A percentile compares a stretch with the other conserved stretches of the same genome.
Conservation (phyloP, 2,888 invertebrate genomes). For the Trichopria drosophilae region DNA sequence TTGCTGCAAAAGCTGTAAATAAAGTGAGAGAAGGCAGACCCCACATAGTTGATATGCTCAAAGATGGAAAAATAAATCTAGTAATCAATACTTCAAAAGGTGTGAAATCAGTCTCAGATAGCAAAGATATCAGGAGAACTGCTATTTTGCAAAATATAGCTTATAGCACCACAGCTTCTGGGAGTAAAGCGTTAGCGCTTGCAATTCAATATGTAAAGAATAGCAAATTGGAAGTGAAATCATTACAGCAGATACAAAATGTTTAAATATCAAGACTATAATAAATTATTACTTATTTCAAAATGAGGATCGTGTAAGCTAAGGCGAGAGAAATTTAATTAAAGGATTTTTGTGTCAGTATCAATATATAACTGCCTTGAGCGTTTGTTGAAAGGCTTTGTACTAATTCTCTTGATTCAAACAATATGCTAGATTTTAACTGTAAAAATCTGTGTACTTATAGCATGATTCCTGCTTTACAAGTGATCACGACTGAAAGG, state of each 20-base stretch:
- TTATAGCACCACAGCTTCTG: slow-evolving; percentile 16
- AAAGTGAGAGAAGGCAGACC: slow-evolving; percentile 23
- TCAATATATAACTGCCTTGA: too few relatives aligned
- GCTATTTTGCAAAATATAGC: slow-evolving; percentile 17
- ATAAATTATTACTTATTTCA: slow-evolving; percentile 13
- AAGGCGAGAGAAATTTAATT: too few relatives aligned
- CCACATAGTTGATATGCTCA: slow-evolving; percentile 17
- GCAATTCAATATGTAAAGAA: slow-evolving; percentile 17
- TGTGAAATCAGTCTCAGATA: slow-evolving; percentile 14
- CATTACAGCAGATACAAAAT: slow-evolving; percentile 17
- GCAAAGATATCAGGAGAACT: slow-evolving; percentile 13
- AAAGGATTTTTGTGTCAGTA: too few relatives aligned
- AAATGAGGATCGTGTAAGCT: too few relatives aligned
- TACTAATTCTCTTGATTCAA: too few relatives aligned
- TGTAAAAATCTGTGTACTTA: too few relatives aligned
- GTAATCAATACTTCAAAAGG: slow-evolving; percentile 16
- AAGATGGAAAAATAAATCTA: slow-evolving; percentile 17
- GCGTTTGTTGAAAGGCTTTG: too few relatives aligned
- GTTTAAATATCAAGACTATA: slow-evolving; percentile 16
- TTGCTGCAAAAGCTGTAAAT: slow-evolving; percentile 23
- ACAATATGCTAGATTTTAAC: too few relatives aligned
- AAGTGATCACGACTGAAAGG: too few relatives aligned
- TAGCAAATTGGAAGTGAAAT: slow-evolving; percentile 17
- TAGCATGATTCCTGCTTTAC: too few relatives aligned
- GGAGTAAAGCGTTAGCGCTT: slow-evolving; percentile 14